Percentiles rank a stretch among this genome's conserved stretches.
These are phyloP conservation scores for Drosophila sturtevanti DNA, from an alignment of 1,140 invertebrate species.

Conservation along the genomic window DNA sequence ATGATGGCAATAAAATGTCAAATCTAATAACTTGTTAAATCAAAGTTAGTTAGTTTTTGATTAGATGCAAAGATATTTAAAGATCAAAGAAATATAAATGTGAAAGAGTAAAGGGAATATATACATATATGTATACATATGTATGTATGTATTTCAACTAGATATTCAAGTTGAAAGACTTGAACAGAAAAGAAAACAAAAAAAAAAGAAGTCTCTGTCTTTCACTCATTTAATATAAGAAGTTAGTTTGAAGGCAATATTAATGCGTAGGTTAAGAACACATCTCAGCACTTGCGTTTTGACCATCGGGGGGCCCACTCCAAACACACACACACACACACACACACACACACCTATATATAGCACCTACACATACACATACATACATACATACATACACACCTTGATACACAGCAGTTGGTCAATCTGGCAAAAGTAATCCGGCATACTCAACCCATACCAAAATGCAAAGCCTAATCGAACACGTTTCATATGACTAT, in stretches of 20 bases:
- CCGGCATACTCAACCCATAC: background rate
- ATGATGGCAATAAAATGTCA: background rate
- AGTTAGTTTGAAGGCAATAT: background rate
- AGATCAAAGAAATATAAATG: no score
- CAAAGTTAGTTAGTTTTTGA: background rate
- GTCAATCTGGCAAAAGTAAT: slow-evolving; percentile 34
- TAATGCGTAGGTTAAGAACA: slow-evolving; percentile 63
- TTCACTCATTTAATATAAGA: background rate
- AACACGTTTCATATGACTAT: slow-evolving; percentile 76
- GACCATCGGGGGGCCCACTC: slow-evolving; percentile 60
- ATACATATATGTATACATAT: no score
- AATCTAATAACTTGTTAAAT: background rate
- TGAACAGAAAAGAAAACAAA: no score
- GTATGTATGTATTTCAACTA: background rate
- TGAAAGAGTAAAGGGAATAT: no score
- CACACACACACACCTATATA: slow-evolving; percentile 50
- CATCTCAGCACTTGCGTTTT: slow-evolving; percentile 60
- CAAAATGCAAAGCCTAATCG: slow-evolving; percentile 62
- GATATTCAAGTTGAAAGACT: background rate
- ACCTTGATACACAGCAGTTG: slow-evolving; percentile 62
- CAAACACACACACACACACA: slow-evolving; percentile 34
- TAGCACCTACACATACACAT: slow-evolving; percentile 53
- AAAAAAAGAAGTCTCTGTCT: slow-evolving; percentile 1
- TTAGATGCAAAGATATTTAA: no score
- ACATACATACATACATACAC: slow-evolving; percentile 53